These are phyloP conservation scores for Rhynchomys soricoides DNA, from an alignment of 2,113 vertebrate genomes.

Conservation along the genomic window DNA sequence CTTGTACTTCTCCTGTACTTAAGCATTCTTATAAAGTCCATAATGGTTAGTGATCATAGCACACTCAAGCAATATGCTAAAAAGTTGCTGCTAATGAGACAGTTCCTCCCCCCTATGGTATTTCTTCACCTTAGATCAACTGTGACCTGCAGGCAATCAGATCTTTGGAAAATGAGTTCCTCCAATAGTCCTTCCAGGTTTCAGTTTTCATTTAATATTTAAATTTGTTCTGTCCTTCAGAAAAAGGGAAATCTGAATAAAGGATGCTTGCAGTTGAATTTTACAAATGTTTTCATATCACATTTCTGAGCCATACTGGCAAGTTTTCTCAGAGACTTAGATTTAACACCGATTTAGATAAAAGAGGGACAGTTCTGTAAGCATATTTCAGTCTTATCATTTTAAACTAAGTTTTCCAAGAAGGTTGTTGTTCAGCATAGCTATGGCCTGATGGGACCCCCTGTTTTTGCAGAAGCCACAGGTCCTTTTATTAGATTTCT, in stretches of 20 bases:
- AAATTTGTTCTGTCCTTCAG: neutral
- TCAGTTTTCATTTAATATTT: slow-evolving; percentile 27
- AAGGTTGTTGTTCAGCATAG: too few species aligned
- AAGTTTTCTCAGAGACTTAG: neutral
- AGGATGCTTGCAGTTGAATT: neutral
- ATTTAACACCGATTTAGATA: slow-evolving; percentile 23
- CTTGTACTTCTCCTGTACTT: slow-evolving; percentile 21
- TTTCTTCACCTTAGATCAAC: slow-evolving; percentile 56
- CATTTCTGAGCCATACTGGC: neutral
- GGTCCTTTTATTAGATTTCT: neutral
- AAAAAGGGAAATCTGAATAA: neutral
- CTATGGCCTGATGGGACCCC: neutral
- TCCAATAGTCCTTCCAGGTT: neutral
- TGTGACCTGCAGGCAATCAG: slow-evolving; percentile 15
- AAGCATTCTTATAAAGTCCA: slow-evolving; percentile 39
- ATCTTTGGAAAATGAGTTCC: slow-evolving; percentile 44
- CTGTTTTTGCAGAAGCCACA: neutral
- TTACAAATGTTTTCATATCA: neutral
- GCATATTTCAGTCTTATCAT: neutral
- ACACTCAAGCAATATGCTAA: slow-evolving; percentile 42
- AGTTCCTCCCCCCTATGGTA: slow-evolving; percentile 26
- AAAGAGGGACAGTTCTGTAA: neutral
- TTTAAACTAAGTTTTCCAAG: neutral
- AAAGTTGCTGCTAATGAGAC: slow-evolving; percentile 45
- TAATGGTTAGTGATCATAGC: slow-evolving; percentile 52